phyloP scores from a whole-genome alignment of 2,113 vertebrate species.

The Garra rufa region DNA sequence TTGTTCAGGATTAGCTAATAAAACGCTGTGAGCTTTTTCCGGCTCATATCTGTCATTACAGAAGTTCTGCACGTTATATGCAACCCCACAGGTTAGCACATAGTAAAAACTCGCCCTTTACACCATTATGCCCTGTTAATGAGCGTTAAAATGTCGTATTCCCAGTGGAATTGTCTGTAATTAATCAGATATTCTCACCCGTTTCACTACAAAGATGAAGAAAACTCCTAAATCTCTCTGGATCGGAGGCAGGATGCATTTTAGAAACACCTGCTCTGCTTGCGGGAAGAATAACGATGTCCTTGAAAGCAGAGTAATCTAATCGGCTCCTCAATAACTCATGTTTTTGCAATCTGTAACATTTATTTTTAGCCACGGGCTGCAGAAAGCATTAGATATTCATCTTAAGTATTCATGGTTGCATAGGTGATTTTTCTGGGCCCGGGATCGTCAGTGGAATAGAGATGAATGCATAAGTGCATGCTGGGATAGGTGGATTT shows the following conservation, averaged over 20 bases:
- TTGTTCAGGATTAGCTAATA: conserved; percentile 42
- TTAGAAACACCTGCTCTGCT: conserved; percentile 16
- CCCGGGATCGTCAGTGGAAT: conserved; percentile 22
- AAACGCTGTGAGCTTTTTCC: conserved; percentile 26
- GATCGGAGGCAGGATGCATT: not conserved
- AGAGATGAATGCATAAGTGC: conserved; percentile 22
- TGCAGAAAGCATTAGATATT: conserved; percentile 47
- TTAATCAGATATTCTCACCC: conserved; percentile 22
- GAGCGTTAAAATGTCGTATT: conserved; percentile 5
- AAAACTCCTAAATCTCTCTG: not conserved
- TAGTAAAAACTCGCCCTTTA: not conserved
- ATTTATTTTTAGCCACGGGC: conserved; percentile 39
- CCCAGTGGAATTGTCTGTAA: conserved; percentile 6
- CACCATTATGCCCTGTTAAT: conserved; percentile 15
- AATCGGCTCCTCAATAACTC: conserved; percentile 28
- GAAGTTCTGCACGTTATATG: conserved; percentile 15
- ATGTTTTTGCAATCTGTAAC: conserved; percentile 43
- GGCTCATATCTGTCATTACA: conserved; percentile 25
- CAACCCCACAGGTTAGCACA: conserved; percentile 8
- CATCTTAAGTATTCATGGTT: conserved; percentile 28
- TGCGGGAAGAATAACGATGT: conserved; percentile 18
- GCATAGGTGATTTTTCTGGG: conserved; percentile 25
- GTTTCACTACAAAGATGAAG: conserved; percentile 18
- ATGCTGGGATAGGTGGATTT: conserved; percentile 40
- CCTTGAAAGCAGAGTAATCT: conserved; percentile 38